Evolutionary conservation across 2,113 vertebrate genomes (phyloP).

Genomic region (Cyprinodon variegatus): DNA sequence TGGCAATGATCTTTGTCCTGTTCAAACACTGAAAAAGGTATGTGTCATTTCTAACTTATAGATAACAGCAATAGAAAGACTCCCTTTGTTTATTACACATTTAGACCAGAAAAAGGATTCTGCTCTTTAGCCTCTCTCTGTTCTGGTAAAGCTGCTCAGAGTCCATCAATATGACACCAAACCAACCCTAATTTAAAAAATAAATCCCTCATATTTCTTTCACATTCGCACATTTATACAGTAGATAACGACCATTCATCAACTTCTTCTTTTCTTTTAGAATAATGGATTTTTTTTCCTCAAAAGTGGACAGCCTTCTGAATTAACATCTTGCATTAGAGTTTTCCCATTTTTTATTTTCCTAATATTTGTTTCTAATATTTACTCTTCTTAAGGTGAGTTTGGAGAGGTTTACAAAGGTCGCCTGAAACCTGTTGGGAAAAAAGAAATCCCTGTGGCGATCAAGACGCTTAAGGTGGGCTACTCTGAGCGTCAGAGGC

Average conservation of each 20-base stretch:
- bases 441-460: constrained; percentile 91
- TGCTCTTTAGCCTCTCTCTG: constrained; percentile 28
- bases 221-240: too few species aligned
- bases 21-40: constrained; percentile 27
- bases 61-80: constrained; percentile 32
- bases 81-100: constrained; percentile 42
- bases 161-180: background rate
- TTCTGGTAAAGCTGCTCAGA: constrained; percentile 24
- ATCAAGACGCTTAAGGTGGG: constrained; percentile 94
- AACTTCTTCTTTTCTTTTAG: too few species aligned
- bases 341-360: background rate
- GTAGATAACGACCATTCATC: too few species aligned
- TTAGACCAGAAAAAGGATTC: constrained; percentile 14
- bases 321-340: background rate
- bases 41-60: constrained; percentile 2
- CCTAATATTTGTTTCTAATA: background rate
- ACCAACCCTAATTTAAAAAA: too few species aligned
- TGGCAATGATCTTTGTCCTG: constrained; percentile 39
- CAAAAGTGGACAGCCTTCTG: background rate
- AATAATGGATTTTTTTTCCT: background rate
- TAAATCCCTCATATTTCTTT: too few species aligned
- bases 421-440: constrained; percentile 88
- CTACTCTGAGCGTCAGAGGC: constrained; percentile 91
- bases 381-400: constrained; percentile 80
- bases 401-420: constrained; percentile 96